Evolutionary conservation across 2,888 invertebrate genomes (phyloP), one percentile per base, ranked within the genome.

Genomic region (Acleris laterana): DNA sequence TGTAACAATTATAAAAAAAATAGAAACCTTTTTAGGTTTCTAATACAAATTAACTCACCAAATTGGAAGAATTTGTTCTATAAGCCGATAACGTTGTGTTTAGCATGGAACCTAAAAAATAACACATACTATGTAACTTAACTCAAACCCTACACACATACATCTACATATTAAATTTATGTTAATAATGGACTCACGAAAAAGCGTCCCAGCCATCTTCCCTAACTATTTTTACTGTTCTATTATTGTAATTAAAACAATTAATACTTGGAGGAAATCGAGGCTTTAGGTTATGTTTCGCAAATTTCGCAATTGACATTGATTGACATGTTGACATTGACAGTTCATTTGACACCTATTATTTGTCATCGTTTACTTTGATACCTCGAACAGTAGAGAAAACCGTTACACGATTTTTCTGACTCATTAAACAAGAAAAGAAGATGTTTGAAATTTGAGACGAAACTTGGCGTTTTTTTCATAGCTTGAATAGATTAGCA

Each of bases 101-200:
- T 64, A 90, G 73, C 67, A 89, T 62, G 44, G 88, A 85, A 65
- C 91, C 92, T 92, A 80, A 70, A 89, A 88, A 22, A 59, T 70
- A 68, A 58, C 46, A 67, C 63, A 57, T 66, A 28, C 16, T 66
- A 28, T 58, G 46, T 57, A 32, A n/a, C 32, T 32, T 55, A 38
- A 38, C 13, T 38, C 13, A 38, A 13, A 38, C 3, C 38, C 38
- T 32, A 32, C n/a, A n/a, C n/a, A n/a, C n/a, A n/a, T n/a, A n/a
- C 32, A 32, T 38, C 13, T 38, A 13, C 38, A 38, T 38, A 38
- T 65, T 25, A 13, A 64, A 32, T 56, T 48, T 56, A 38, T 20
- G 42, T 9, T 7, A 16, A 20, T 16, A 32, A 48, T 57, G 11
- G 63, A 81, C 90, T 83, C 75, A 89, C 90, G 88, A 71, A 90